A percentile compares a stretch with the other conserved stretches of the same genome.
These are phyloP conservation scores for Dioctria linearis DNA, from an alignment of 2,888 invertebrate species.

Conservation along the genomic window DNA sequence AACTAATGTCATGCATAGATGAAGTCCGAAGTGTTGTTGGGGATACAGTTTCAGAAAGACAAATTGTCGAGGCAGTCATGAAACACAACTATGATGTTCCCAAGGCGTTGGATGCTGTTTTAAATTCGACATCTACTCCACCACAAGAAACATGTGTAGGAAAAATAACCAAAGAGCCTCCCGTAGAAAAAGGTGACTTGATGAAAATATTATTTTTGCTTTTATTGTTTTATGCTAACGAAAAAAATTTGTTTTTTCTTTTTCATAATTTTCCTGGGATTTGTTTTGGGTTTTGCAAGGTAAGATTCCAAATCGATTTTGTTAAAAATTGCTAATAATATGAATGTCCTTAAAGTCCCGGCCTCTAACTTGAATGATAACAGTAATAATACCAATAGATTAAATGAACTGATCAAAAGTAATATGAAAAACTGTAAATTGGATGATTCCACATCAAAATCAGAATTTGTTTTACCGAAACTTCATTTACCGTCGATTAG, in stretches of 20 bases:
- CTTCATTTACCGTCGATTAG: constrained; percentile 12
- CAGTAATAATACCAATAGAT: constrained; percentile 27
- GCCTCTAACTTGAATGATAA: neutral
- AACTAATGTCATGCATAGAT: constrained; percentile 87
- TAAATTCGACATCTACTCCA: constrained; percentile 69
- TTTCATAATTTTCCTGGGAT: constrained; percentile 57
- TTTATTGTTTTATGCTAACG: constrained; percentile 23
- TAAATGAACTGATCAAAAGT: constrained; percentile 50
- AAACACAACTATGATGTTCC: constrained; percentile 81
- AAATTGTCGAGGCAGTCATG: constrained; percentile 81
- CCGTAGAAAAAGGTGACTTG: constrained; percentile 66
- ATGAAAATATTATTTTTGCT: constrained; percentile 21
- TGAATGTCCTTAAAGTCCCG: constrained; percentile 27
- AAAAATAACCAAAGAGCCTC: constrained; percentile 60
- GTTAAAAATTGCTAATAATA: constrained; percentile 39
- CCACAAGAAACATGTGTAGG: neutral
- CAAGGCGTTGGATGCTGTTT: constrained; percentile 81
- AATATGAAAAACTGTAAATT: constrained; percentile 48
- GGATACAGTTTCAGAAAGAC: constrained; percentile 80
- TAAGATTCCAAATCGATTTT: constrained; percentile 56
- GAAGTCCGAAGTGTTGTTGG: constrained; percentile 86
- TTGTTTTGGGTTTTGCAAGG: constrained; percentile 57
- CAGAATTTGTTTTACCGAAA: constrained; percentile 52
- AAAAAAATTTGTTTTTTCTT: constrained; percentile 54
- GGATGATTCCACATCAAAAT: constrained; percentile 16